phyloP scores from a whole-genome alignment of 2,113 vertebrate genomes.

The Macaca mulatta region DNA sequence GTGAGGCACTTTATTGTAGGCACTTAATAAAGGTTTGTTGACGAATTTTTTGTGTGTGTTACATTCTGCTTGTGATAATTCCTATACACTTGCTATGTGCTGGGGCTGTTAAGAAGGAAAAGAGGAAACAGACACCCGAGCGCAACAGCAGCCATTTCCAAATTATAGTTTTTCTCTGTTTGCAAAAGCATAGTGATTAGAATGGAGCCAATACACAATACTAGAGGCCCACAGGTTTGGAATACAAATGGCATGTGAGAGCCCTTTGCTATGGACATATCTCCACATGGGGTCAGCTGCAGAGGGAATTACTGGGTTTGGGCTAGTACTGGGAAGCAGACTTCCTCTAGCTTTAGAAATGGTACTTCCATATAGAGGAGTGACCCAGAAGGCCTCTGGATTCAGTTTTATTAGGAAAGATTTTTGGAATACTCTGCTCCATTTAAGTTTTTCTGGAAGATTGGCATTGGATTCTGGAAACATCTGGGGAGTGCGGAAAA shows the following conservation, averaged over 20 bases:
- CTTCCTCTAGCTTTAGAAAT: neutral
- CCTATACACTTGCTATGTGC: neutral
- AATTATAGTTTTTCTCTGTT: conserved; percentile 67
- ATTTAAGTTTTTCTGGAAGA: neutral
- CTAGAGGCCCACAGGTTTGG: neutral
- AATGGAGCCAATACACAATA: neutral
- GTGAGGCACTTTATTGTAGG: neutral
- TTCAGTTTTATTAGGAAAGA: neutral
- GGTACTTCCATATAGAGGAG: neutral
- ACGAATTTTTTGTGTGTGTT: no score
- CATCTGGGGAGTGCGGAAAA: neutral
- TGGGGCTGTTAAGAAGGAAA: neutral
- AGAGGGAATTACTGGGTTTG: neutral
- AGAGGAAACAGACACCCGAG: conserved; percentile 8
- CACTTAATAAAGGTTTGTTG: no score
- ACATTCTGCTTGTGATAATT: no score
- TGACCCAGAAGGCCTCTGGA: neutral
- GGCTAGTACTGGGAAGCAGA: neutral
- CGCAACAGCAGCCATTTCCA: conserved; percentile 50
- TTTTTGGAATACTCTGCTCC: neutral
- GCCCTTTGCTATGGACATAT: neutral
- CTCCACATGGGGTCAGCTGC: neutral
- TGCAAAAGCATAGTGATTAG: conserved; percentile 50
- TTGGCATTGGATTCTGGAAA: neutral
- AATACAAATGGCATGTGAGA: neutral